Conservation (phyloP, 2,888 invertebrate genomes). For the Nymphalis c-album region DNA sequence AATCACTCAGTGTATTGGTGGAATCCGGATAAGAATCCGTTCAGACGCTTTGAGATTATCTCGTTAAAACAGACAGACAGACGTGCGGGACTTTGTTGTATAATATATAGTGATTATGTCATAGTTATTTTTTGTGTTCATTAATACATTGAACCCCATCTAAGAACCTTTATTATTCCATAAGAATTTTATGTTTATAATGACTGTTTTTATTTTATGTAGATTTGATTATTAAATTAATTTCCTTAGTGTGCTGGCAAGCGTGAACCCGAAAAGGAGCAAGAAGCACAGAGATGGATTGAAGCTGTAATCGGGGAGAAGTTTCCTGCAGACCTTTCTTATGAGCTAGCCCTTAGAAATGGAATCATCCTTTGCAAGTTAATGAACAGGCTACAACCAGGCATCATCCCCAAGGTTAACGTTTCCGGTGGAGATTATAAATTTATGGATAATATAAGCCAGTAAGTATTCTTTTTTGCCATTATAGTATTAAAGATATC, state of each 20-base stretch:
- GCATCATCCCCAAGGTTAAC: slow-evolving; percentile 91
- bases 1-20: no score
- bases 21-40: no score
- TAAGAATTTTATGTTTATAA: no score
- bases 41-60: no score
- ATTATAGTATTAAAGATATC: neutral
- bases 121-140: no score
- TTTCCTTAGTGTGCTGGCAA: slow-evolving; percentile 89
- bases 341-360: slow-evolving; percentile 90
- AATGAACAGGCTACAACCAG: slow-evolving; percentile 94
- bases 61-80: no score
- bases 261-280: slow-evolving; percentile 89
- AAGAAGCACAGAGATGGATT: slow-evolving; percentile 92
- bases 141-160: no score
- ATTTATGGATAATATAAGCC: slow-evolving; percentile 97
- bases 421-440: slow-evolving; percentile 94
- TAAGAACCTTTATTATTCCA: no score
- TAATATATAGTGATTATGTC: no score
- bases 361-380: slow-evolving; percentile 93
- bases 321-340: slow-evolving; percentile 86
- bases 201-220: no score
- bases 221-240: neutral
- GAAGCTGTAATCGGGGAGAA: slow-evolving; percentile 89
- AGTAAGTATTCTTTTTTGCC: slow-evolving; percentile 81
- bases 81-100: no score